Percentiles rank a stretch among this genome's conserved stretches.
These are phyloP conservation scores for Chrysogorgia sp. DNA, from an alignment of 92 coral and sea anemone genomes.

Conservation along the genomic window DNA sequence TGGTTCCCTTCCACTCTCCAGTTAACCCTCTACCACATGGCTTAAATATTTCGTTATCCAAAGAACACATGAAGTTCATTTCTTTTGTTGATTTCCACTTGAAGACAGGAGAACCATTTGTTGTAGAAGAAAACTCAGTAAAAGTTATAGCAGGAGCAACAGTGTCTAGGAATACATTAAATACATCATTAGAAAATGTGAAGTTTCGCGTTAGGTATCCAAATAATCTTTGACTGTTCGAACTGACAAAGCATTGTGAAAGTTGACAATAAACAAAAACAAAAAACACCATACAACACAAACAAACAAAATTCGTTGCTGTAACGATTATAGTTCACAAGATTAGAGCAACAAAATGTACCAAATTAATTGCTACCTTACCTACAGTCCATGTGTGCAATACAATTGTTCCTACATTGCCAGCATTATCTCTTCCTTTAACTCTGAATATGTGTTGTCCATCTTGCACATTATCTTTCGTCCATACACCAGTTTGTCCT, in stretches of 20 bases:
- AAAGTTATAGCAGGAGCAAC: background rate
- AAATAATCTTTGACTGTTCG: no score
- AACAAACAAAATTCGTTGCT: no score
- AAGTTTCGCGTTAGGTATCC: no score
- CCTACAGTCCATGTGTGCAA: slow-evolving; percentile 12
- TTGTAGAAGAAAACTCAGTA: background rate
- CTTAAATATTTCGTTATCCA: background rate
- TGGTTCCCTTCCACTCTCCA: slow-evolving; percentile 11
- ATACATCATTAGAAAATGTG: no score
- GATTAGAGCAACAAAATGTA: background rate
- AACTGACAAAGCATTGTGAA: no score
- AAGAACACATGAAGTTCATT: slow-evolving; percentile 12
- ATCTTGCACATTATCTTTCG: slow-evolving; percentile 3
- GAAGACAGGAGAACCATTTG: background rate
- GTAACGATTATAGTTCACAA: no score
- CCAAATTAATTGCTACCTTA: background rate
- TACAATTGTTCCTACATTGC: background rate
- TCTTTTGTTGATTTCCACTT: background rate
- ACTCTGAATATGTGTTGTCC: slow-evolving; percentile 4
- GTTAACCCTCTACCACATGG: slow-evolving; percentile 18
- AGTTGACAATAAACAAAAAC: no score
- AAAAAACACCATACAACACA: no score
- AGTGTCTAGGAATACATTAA: background rate
- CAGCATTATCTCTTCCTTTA: slow-evolving; percentile 12
- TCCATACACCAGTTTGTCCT: slow-evolving; percentile 2